Evolutionary conservation across 2,113 vertebrate species (phyloP), one percentile per base, ranked within the genome.

Genomic region (Tachysurus vachellii): DNA sequence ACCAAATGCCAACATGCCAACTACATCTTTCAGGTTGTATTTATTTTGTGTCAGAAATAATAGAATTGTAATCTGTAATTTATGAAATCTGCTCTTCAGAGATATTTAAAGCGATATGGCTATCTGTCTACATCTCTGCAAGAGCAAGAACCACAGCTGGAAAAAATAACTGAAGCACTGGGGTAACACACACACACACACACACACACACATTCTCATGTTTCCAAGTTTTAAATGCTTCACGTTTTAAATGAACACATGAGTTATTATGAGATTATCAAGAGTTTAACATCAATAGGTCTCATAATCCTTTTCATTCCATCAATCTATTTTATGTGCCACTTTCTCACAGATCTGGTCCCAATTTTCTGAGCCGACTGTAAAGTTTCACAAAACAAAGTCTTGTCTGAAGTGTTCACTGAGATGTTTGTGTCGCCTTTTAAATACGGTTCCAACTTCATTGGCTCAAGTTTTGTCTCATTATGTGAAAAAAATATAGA

Each of bases 41-140:
- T 14, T 21, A 82, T 62, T 44, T 82, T 44, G 59, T 62, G 14
- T 82, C 6, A 26, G 80, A 42, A 42, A 71, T 71, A 21, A 44
- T 71, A 71, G 14, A 28, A 66, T 1, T 66, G 44, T 68, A 28
- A 28, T n/a, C 12, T 50, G n/a, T 28, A 54, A 21, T 0, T 11
- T 83, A 2, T 19, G 70, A 56, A 84, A 84, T 84, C 13, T n/a
- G n/a, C 62, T 83, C 56, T 90, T 73, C 36, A 95, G 95, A 87
- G 11, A 2, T 97, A 96, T 87, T 92, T 96, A 73, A 90, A 90
- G 85, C 92, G 92, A 50, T 97, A 95, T 80, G 96, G 95, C 28
- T 97, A 97, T 75, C 91, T 97, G 66, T 93, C 96, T 88, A 92
- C 94, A 61, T 92, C 96, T 31, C 92, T 96, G 89, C 76, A 87